phyloP scores from a whole-genome alignment of 2,113 vertebrate species.

The Podocnemis expansa region DNA sequence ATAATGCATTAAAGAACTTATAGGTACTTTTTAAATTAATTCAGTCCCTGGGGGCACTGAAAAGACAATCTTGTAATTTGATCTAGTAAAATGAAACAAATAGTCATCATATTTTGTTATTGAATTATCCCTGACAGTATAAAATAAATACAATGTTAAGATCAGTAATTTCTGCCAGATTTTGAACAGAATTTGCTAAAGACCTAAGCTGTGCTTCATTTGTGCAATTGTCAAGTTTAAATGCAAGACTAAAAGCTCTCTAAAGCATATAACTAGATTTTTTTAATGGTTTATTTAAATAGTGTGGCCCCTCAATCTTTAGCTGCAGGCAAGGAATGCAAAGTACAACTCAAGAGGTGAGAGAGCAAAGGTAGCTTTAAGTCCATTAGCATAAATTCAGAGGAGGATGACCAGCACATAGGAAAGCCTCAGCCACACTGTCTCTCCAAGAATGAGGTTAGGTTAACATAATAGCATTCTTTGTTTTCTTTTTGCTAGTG shows the following conservation, averaged over 20 bases:
- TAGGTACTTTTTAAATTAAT: conserved; percentile 67
- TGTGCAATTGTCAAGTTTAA: conserved; percentile 63
- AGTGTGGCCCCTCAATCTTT: conserved; percentile 14
- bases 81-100: neutral
- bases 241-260: neutral
- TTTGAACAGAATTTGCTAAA: conserved; percentile 48
- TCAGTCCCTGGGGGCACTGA: conserved; percentile 73
- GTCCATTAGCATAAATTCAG: neutral
- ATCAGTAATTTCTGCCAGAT: conserved; percentile 16
- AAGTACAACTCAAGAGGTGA: neutral
- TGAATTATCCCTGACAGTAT: conserved; percentile 52
- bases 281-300: neutral
- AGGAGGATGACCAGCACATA: neutral
- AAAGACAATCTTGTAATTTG: conserved; percentile 45
- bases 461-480: neutral
- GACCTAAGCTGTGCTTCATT: neutral
- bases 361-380: neutral
- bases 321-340: conserved; percentile 18
- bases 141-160: conserved; percentile 13
- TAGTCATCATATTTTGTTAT: neutral
- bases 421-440: neutral
- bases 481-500: neutral
- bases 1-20: conserved; percentile 52
- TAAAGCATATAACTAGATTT: neutral
- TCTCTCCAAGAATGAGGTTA: neutral